phyloP scores from a whole-genome alignment of 2,797 vertebrate species.

The Podargus strigoides region DNA sequence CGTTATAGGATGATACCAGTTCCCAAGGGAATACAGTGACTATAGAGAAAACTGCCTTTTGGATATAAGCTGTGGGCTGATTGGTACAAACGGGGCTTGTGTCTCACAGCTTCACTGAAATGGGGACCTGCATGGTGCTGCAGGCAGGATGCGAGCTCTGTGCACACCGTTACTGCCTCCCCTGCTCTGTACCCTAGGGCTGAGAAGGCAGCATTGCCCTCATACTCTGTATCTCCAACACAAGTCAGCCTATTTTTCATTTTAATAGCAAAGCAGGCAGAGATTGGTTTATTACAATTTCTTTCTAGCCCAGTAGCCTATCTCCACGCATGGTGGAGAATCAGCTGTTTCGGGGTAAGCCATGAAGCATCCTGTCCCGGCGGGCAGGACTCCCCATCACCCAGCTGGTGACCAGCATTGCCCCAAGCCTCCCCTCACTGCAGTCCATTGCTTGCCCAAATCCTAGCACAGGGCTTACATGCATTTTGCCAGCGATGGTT shows the following conservation, averaged over 20 bases:
- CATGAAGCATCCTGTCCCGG: neutral
- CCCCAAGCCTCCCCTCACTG: neutral
- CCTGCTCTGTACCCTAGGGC: fast-evolving
- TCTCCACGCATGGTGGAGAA: fast-evolving
- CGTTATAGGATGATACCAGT: neutral
- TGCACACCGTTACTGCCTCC: neutral
- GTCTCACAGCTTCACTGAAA: neutral
- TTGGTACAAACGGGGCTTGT: neutral
- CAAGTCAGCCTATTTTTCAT: neutral
- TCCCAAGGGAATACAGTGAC: neutral
- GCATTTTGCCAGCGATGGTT: fast-evolving
- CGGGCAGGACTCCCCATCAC: neutral
- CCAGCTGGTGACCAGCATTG: neutral
- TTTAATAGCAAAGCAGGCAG: neutral
- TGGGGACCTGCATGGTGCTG: neutral
- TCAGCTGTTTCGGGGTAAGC: neutral
- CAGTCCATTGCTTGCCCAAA: neutral
- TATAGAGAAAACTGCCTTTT: neutral
- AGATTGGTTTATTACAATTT: neutral
- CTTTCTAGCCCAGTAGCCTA: neutral
- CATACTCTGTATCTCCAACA: neutral
- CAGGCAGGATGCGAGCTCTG: neutral
- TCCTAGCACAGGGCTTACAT: neutral
- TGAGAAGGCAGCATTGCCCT: fast-evolving
- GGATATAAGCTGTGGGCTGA: neutral